A percentile compares a stretch with the other conserved stretches of the same genome.
These are phyloP conservation scores for Nephotettix cincticeps DNA, from an alignment of 1,140 invertebrate genomes.

Conservation along the genomic window DNA sequence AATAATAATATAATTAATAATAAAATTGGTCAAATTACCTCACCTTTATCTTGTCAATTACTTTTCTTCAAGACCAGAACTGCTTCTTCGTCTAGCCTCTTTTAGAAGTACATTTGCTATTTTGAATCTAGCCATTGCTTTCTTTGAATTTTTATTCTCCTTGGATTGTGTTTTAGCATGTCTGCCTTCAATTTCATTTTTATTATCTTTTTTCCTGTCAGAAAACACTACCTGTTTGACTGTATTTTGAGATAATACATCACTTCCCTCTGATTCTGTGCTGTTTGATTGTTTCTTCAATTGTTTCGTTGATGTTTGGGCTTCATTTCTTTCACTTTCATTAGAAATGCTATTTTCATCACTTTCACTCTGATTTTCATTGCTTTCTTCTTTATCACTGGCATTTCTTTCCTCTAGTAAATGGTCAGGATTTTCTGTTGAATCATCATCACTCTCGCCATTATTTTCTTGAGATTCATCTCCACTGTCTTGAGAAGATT, in stretches of 20 bases:
- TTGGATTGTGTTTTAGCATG: not conserved
- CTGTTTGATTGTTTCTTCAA: not conserved
- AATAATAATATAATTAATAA: no score
- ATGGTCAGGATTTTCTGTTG: no score
- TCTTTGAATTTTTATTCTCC: not conserved
- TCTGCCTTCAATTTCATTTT: not conserved
- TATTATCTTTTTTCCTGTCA: not conserved
- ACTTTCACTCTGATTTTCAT: no score
- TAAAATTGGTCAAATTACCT: no score
- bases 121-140: not conserved
- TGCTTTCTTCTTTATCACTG: no score
- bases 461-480: no score
- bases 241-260: conserved; percentile 12
- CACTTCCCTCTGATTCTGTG: not conserved
- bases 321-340: no score
- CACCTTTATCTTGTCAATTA: not conserved
- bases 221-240: not conserved
- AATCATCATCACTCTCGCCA: no score
- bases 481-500: no score
- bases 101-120: conserved; percentile 10
- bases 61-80: conserved; percentile 6
- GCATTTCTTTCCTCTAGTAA: no score
- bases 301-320: no score
- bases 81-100: conserved; percentile 6
- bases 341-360: no score